These are phyloP conservation scores for Drosophila mulleri DNA, from an alignment of 2,888 invertebrate species.

Conservation along the genomic window DNA sequence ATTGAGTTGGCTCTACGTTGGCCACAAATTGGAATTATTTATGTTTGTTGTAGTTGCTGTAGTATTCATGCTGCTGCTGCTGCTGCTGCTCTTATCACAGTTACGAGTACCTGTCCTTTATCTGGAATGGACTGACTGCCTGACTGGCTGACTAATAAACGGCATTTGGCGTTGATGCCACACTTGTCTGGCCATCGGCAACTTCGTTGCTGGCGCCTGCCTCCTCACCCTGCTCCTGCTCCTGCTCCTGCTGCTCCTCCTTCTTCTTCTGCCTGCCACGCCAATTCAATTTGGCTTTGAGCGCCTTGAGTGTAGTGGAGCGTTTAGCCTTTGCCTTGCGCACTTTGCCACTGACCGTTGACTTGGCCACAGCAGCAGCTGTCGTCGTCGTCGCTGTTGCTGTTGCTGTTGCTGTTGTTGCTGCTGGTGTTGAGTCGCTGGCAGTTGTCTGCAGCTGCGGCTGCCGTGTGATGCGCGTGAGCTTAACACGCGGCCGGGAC, in stretches of 20 bases:
- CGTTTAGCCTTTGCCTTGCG: constrained; percentile 63
- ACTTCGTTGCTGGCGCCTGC: constrained; percentile 12
- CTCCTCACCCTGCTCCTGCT: neutral
- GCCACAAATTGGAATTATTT: constrained; percentile 66
- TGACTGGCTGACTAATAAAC: constrained; percentile 43
- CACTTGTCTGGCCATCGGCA: constrained; percentile 27
- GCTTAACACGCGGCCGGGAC: constrained; percentile 66
- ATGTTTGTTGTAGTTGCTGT: neutral
- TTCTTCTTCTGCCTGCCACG: constrained; percentile 59
- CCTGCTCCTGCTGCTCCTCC: neutral
- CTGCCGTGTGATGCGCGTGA: constrained; percentile 75
- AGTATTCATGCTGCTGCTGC: constrained; percentile 27
- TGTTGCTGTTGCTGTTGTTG: constrained; percentile 13
- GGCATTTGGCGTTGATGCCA: constrained; percentile 36
- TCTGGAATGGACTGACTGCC: constrained; percentile 42
- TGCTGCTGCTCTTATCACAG: constrained; percentile 68
- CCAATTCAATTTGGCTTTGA: constrained; percentile 69
- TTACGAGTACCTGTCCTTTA: constrained; percentile 52
- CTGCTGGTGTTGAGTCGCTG: constrained; percentile 8
- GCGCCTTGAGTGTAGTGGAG: constrained; percentile 56
- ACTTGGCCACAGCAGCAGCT: constrained; percentile 5
- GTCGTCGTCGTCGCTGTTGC: constrained; percentile 13
- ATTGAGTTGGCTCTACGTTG: constrained; percentile 55
- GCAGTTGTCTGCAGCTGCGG: constrained; percentile 28
- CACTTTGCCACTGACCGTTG: constrained; percentile 63